These are phyloP conservation scores for Hydractinia symbiolongicarpus DNA, from an alignment of 30 jellyfish, hydroid and myxozoan genomes.

Conservation along the genomic window DNA sequence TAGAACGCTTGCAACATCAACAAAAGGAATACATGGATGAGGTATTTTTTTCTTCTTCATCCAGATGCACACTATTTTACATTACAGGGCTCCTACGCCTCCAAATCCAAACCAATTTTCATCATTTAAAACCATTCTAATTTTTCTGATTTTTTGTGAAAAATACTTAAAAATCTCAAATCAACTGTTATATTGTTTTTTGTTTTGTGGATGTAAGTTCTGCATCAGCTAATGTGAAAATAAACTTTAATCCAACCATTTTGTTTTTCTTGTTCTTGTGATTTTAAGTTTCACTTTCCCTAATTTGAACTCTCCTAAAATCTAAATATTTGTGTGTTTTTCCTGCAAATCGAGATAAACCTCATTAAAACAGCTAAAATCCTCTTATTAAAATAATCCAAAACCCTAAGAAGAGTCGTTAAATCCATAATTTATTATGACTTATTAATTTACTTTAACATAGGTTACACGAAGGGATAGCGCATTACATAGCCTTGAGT, in stretches of 20 bases:
- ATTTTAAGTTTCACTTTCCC: too few species aligned
- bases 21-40: constrained; percentile 75
- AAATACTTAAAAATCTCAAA: not conserved
- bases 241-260: too few species aligned
- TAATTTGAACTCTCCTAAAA: too few species aligned
- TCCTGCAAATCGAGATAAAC: too few species aligned
- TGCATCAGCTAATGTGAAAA: not conserved
- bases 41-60: constrained; percentile 26
- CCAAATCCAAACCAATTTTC: too few species aligned
- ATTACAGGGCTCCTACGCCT: too few species aligned
- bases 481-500: constrained; percentile 63
- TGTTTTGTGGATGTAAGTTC: not conserved
- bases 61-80: not conserved
- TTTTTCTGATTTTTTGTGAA: not conserved
- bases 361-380: too few species aligned
- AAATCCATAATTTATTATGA: not conserved
- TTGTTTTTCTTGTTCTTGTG: too few species aligned
- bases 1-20: constrained; percentile 60
- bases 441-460: not conserved
- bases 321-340: too few species aligned
- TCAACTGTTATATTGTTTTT: not conserved
- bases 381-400: too few species aligned
- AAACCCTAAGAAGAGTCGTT: too few species aligned
- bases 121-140: too few species aligned
- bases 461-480: constrained; percentile 78